A percentile compares a stretch with the other conserved stretches of the same genome.
These are phyloP conservation scores for Nansenia antarctica DNA, from an alignment of 2,113 vertebrate species.

Conservation along the genomic window DNA sequence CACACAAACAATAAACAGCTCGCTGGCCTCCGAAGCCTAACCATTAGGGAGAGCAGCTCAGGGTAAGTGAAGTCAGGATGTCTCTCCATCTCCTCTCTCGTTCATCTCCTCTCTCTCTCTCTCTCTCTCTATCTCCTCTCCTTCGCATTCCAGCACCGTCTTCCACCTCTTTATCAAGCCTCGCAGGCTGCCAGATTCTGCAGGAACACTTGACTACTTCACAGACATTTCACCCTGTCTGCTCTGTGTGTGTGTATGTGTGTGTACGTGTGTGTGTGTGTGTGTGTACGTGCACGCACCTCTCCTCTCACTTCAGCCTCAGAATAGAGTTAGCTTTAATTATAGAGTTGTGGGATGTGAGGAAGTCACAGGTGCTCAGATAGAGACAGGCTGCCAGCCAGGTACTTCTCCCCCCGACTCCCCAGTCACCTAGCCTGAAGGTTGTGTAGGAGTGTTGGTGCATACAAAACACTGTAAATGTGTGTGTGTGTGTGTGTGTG, in stretches of 20 bases:
- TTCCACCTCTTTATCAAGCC: conserved; percentile 35
- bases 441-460: neutral
- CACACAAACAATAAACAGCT: no score
- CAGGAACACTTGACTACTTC: conserved; percentile 9
- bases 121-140: no score
- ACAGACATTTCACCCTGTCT: conserved; percentile 27
- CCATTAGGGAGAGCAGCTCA: no score
- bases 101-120: no score
- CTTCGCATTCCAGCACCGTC: neutral
- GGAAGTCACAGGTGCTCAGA: conserved; percentile 30
- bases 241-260: conserved; percentile 16
- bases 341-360: conserved; percentile 32
- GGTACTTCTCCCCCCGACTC: conserved; percentile 21
- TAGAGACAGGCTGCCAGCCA: conserved; percentile 15
- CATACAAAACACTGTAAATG: neutral
- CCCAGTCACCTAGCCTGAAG: neutral
- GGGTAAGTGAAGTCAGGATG: no score
- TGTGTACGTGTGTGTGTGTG: no score
- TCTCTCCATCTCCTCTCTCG: no score
- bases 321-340: neutral
- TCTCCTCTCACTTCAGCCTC: neutral
- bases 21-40: no score
- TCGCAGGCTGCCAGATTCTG: conserved; percentile 4
- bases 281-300: neutral
- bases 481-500: neutral